A percentile compares a stretch with the other conserved stretches of the same genome.
These are phyloP conservation scores for Calcarius lapponicus DNA, from an alignment of 2,797 vertebrate genomes.

Conservation along the genomic window DNA sequence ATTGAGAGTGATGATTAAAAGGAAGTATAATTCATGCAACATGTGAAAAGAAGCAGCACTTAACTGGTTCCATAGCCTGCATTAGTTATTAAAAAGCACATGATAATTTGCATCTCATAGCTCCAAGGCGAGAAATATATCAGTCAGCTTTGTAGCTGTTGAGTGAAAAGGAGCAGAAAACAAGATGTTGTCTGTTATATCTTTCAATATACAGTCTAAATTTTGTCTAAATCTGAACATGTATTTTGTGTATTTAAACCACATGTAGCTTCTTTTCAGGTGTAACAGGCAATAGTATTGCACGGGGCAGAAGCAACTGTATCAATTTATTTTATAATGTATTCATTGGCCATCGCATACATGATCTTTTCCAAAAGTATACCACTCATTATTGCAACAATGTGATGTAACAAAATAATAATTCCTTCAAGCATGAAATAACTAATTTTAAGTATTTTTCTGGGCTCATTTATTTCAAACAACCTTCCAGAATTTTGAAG, in stretches of 20 bases:
- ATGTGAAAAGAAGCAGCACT: background rate
- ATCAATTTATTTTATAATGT: background rate
- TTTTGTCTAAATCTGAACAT: background rate
- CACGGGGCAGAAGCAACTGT: background rate
- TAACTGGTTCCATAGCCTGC: background rate
- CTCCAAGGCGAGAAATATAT: background rate
- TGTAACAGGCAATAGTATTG: background rate
- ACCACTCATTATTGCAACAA: background rate
- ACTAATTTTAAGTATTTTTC: background rate
- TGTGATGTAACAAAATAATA: background rate
- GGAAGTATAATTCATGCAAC: background rate
- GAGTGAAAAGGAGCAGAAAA: background rate
- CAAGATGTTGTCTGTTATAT: background rate
- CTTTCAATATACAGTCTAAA: background rate
- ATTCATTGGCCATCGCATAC: background rate
- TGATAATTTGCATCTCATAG: background rate
- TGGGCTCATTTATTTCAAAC: background rate
- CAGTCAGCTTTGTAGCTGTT: background rate
- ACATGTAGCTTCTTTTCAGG: background rate
- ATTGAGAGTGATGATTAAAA: slow-evolving; percentile 1
- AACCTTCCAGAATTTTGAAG: background rate
- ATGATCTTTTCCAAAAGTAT: background rate
- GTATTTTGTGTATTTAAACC: background rate
- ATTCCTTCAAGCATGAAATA: background rate
- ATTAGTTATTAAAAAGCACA: background rate